Evolutionary conservation across 1,140 invertebrate genomes (phyloP).

Genomic region (Lanistes nyassanus): DNA sequence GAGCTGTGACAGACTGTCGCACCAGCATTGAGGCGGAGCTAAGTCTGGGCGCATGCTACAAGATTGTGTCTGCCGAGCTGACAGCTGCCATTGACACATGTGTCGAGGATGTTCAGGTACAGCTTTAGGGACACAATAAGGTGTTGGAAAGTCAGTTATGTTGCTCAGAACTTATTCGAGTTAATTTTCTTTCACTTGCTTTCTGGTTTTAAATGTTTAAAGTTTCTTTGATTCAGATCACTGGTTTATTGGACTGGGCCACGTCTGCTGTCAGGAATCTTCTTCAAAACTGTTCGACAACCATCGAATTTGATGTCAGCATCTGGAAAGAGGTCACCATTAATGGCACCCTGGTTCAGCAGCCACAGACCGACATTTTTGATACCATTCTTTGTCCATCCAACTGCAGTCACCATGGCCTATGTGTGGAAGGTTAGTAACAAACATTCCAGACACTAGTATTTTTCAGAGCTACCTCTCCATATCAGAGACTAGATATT

Average conservation of each 20-base stretch:
- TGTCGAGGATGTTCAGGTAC: conserved; percentile 43
- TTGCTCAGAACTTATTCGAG: no score
- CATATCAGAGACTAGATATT: no score
- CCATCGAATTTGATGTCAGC: conserved; percentile 35
- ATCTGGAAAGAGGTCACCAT: conserved; percentile 30
- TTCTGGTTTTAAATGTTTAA: no score
- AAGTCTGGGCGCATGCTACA: conserved; percentile 25
- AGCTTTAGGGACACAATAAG: no score
- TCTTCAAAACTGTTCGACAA: conserved; percentile 30
- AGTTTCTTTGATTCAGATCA: conserved; percentile 29
- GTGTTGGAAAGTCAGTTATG: no score
- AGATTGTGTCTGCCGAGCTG: conserved; percentile 29
- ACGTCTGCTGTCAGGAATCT: conserved; percentile 34
- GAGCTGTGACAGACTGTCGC: conserved; percentile 31
- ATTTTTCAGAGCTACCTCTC: no score
- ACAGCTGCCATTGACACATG: conserved; percentile 35
- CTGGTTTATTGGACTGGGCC: conserved; percentile 30
- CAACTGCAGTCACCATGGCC: conserved; percentile 43
- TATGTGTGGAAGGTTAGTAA: conserved; percentile 35
- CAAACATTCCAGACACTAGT: no score
- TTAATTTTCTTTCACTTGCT: no score
- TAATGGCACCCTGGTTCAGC: conserved; percentile 17
- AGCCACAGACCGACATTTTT: conserved; percentile 31
- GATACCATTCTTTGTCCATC: conserved; percentile 34
- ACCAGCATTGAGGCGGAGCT: conserved; percentile 20